These are phyloP conservation scores for Glyptemys insculpta DNA, from an alignment of 2,797 vertebrate genomes.

Conservation along the genomic window DNA sequence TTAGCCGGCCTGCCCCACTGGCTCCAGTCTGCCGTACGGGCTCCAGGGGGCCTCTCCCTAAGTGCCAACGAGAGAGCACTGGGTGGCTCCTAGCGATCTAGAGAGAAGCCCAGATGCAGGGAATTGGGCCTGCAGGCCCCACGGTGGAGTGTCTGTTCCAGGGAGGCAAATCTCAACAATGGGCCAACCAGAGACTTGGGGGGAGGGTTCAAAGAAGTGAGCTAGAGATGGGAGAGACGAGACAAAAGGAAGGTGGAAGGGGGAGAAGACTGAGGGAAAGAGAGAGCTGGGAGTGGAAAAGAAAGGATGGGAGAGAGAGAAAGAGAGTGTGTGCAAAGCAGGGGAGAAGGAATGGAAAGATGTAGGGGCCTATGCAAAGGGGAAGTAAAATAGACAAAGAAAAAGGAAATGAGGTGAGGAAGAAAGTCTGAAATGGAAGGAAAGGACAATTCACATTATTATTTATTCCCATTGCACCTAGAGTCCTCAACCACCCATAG, in stretches of 20 bases:
- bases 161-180: neutral
- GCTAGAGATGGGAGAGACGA: neutral
- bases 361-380: too few species aligned
- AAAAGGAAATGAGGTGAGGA: too few species aligned
- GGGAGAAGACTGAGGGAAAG: neutral
- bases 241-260: neutral
- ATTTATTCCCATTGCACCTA: neutral
- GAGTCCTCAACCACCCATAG: neutral
- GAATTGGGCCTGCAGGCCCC: neutral
- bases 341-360: too few species aligned
- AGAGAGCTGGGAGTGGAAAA: neutral
- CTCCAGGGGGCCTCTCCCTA: neutral
- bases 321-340: too few species aligned
- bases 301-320: neutral
- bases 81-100: neutral
- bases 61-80: neutral
- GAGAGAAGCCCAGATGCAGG: neutral
- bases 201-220: neutral
- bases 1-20: neutral
- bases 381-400: too few species aligned
- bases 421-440: neutral
- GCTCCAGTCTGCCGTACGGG: neutral
- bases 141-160: neutral
- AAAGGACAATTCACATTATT: neutral
- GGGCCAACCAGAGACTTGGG: neutral